Conservation (phyloP, 2,888 invertebrate species). For the Athalia cordata region DNA sequence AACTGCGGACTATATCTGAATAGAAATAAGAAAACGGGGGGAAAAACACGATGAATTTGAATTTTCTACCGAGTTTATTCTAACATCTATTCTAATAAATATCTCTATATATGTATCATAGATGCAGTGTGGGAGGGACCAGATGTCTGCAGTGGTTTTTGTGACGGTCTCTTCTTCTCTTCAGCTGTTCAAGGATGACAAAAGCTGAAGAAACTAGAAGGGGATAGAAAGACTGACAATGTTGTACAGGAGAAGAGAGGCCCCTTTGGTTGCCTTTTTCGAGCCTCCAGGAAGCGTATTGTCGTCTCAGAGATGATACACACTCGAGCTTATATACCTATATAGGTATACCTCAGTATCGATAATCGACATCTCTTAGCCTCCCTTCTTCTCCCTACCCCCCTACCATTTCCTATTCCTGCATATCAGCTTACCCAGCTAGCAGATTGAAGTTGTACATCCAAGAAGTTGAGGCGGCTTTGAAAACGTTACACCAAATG, state of each 20-base stretch:
- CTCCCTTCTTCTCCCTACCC: conserved; percentile 76
- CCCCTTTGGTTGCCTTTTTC: conserved; percentile 15
- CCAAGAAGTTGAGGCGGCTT: conserved; percentile 92
- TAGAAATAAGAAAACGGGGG: conserved; percentile 37
- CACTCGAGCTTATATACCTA: neutral
- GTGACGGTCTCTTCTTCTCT: neutral
- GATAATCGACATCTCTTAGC: conserved; percentile 83
- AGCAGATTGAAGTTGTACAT: conserved; percentile 93
- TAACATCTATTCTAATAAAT: too few relatives aligned
- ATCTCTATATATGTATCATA: too few relatives aligned
- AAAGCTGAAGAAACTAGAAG: neutral
- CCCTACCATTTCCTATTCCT: neutral
- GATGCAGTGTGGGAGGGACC: too few relatives aligned
- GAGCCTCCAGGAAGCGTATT: conserved; percentile 24
- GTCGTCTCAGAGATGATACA: conserved; percentile 21
- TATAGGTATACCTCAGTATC: conserved; percentile 68
- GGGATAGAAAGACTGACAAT: conserved; percentile 10
- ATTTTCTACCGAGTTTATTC: neutral
- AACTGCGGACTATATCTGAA: conserved; percentile 83
- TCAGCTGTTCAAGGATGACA: neutral
- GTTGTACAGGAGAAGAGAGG: conserved; percentile 3
- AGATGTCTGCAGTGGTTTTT: conserved; percentile 8
- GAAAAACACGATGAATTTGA: conserved; percentile 10
- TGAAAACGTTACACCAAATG: conserved; percentile 88
- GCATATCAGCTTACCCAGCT: conserved; percentile 77